Conservation (phyloP, 2,113 vertebrate species). For the Hiodon alosoides region DNA sequence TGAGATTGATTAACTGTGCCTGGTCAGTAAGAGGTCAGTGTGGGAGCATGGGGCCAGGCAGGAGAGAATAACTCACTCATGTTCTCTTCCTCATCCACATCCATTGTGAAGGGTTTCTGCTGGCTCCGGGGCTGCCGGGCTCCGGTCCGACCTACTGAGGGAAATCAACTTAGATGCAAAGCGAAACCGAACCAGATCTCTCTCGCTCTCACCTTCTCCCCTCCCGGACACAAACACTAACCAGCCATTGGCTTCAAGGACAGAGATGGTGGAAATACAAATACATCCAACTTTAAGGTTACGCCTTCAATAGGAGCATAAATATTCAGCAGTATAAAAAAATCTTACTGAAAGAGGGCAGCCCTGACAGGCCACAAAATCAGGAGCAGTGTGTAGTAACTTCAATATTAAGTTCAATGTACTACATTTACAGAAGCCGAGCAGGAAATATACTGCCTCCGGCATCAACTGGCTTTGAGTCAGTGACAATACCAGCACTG, state of each 20-base stretch:
- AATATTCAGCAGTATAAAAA: constrained; percentile 60
- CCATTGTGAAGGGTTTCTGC: constrained; percentile 74
- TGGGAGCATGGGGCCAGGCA: background rate
- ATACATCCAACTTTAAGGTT: constrained; percentile 24
- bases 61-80: constrained; percentile 82
- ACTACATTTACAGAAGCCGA: constrained; percentile 55
- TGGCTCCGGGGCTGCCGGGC: constrained; percentile 64
- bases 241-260: background rate
- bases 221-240: background rate
- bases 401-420: constrained; percentile 65
- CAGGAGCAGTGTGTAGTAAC: constrained; percentile 62
- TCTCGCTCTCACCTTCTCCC: constrained; percentile 5
- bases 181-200: background rate
- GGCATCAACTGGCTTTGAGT: constrained; percentile 52
- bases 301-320: constrained; percentile 48
- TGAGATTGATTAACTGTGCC: background rate
- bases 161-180: constrained; percentile 15
- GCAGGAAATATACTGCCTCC: constrained; percentile 48
- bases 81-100: constrained; percentile 89
- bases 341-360: constrained; percentile 55
- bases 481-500: constrained; percentile 27
- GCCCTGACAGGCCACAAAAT: constrained; percentile 61
- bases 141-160: constrained; percentile 62
- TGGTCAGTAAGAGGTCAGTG: background rate
- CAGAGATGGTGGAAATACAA: background rate